A percentile compares a stretch with the other conserved stretches of the same genome.
phyloP scores from a whole-genome alignment of 2,888 invertebrate genomes.

The Hirudinaria manillensis region DNA sequence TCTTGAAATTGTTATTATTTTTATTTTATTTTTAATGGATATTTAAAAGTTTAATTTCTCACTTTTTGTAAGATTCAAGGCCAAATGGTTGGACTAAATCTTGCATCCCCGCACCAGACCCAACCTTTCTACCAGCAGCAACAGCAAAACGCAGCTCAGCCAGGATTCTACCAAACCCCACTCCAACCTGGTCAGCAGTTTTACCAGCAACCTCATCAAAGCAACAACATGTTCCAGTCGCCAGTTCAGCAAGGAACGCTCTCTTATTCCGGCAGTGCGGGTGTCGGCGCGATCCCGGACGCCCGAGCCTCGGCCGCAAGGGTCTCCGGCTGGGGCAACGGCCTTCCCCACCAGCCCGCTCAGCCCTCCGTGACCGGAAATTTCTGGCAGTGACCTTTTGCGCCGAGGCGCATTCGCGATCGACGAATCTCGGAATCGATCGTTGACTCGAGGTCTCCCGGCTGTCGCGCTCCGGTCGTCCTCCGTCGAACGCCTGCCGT shows the following conservation, averaged over 20 bases:
- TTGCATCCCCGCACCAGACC: constrained; percentile 23
- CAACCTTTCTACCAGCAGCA: constrained; percentile 15
- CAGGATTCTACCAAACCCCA: neutral
- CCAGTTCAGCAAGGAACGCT: neutral
- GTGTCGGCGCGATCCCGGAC: neutral
- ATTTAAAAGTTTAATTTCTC: neutral
- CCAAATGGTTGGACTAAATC: constrained; percentile 24
- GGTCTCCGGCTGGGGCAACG: neutral
- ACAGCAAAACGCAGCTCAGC: constrained; percentile 28
- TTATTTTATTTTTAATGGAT: neutral
- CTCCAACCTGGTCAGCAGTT: neutral
- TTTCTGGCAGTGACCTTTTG: constrained; percentile 18
- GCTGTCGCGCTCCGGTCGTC: too few relatives aligned
- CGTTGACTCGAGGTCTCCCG: too few relatives aligned
- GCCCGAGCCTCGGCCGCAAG: neutral
- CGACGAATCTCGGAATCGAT: neutral
- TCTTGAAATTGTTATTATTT: neutral
- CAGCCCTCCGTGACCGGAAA: constrained; percentile 9
- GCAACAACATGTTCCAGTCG: neutral
- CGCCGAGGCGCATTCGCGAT: neutral
- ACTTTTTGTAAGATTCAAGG: constrained; percentile 24
- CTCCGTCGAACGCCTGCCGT: too few relatives aligned
- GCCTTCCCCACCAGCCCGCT: neutral
- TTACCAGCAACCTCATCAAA: neutral
- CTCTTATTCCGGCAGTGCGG: neutral